Base-by-base conservation (phyloP, 2,797 vertebrate genomes). In the Acipenser oxyrinchus region DNA sequence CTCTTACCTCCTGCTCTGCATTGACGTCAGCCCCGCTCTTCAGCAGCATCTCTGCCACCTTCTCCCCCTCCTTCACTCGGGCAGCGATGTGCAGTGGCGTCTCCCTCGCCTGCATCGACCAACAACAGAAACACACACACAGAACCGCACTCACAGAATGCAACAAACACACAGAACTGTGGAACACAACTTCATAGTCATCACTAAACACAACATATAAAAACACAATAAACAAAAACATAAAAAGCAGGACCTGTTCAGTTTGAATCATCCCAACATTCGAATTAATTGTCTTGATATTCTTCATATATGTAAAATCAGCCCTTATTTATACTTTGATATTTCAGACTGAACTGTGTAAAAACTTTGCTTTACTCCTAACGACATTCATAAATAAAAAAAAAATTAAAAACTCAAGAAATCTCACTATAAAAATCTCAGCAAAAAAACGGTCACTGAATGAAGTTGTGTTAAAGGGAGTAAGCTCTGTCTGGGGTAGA, bases 21-120 rank as follows among this genome's bases (percentile, higher is more conserved):
- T 83, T 81, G n/a, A 82, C 81, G 1, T 85, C 81, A 0, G 82
- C 82, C 55, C 82, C 82, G 2, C 81, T 81, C 74, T 76, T 73
- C 71, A 81, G 70, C 53, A 80, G 77, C 72, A 82, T 79, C 70
- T 83, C 83, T 8, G 79, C 80, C 66, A 78, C 84, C 23, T 72
- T 78, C 64, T 82, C 78, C 0, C 82, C 82, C 6, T 82, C 80
- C 55, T 72, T 78, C 62, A 83, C 77, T 10, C 71, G 74, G 13
- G 81, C 82, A 23, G 83, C 77, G 8, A 85, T 78, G 61, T 85
- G 83, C 23, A 85, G 62, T 0, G 83, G 81, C 0, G 80, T 82
- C 69, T 85, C 83, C 72, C 69, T 53, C 1, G 65, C 77, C 83
- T 85, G 64, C 2, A 53, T 1, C 61, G 23, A 66, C 18, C 49